A percentile compares a stretch with the other conserved stretches of the same genome.
These are phyloP conservation scores for Scarus forsteni DNA, from an alignment of 2,797 vertebrate species.

Conservation along the genomic window DNA sequence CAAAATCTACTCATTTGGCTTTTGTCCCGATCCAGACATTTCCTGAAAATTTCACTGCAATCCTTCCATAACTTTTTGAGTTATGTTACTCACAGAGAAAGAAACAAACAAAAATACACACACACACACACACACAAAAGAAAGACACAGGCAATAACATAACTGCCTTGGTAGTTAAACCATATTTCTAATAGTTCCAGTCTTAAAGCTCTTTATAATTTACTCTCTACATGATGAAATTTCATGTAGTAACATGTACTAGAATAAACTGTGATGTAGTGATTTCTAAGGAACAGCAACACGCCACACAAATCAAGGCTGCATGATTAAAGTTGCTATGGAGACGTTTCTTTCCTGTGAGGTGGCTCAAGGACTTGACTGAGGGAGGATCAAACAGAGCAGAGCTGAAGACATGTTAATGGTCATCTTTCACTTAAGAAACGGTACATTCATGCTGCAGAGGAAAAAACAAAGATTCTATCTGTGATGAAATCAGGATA, in stretches of 20 bases:
- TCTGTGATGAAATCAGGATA: neutral
- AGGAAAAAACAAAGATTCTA: neutral
- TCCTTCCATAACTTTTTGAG: too few species aligned
- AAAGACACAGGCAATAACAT: too few species aligned
- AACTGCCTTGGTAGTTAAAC: too few species aligned
- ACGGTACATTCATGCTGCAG: neutral
- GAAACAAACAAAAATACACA: too few species aligned
- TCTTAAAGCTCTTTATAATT: neutral
- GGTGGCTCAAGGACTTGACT: constrained; percentile 14
- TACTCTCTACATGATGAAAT: neutral
- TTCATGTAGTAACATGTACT: neutral
- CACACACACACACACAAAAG: too few species aligned
- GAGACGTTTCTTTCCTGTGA: constrained; percentile 11
- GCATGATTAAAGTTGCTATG: constrained; percentile 20
- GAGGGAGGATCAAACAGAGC: neutral
- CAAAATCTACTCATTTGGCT: too few species aligned
- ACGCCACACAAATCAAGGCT: constrained; percentile 2
- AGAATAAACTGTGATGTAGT: neutral
- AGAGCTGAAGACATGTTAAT: neutral
- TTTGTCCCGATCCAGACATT: too few species aligned
- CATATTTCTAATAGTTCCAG: too few species aligned
- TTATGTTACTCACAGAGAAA: too few species aligned
- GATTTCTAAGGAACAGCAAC: neutral
- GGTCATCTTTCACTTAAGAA: neutral
- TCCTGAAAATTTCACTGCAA: too few species aligned